Percentiles rank a stretch among this genome's conserved stretches.
Evolutionary conservation across 2,113 vertebrate species (phyloP).

Genomic region (Cyanistes caeruleus): DNA sequence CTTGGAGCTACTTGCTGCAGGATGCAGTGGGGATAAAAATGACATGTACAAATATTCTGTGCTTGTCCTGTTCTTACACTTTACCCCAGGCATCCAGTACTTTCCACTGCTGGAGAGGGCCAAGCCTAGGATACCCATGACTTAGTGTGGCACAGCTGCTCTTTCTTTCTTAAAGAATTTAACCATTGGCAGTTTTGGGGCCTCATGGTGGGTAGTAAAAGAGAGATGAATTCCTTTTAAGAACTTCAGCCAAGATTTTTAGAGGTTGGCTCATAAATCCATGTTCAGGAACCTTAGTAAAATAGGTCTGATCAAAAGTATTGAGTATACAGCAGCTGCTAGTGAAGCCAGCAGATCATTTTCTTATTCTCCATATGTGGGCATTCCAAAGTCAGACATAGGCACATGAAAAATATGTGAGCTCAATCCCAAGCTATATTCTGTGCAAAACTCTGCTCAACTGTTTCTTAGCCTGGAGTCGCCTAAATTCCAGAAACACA

Average conservation of each 20-base stretch:
- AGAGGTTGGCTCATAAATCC: slow-evolving; percentile 5
- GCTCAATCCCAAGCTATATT: neutral
- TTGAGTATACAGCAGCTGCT: neutral
- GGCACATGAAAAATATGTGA: neutral
- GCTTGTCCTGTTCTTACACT: neutral
- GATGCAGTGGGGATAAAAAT: neutral
- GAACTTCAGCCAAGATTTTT: slow-evolving; percentile 29
- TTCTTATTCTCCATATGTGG: neutral
- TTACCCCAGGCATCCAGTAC: neutral
- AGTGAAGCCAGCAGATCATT: neutral
- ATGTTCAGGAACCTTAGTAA: neutral
- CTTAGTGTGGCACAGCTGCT: neutral
- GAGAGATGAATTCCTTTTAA: neutral
- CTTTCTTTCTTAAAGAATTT: neutral
- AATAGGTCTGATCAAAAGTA: slow-evolving; percentile 9
- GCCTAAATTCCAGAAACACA: neutral
- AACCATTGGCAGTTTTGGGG: neutral
- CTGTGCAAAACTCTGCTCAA: neutral
- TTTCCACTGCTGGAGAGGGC: neutral
- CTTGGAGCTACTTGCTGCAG: neutral
- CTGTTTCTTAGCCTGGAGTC: neutral
- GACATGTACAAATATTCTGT: neutral
- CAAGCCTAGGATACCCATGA: neutral
- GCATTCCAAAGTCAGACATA: neutral
- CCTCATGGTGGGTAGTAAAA: neutral